These are phyloP conservation scores for Clarias gariepinus DNA, from an alignment of 2,113 vertebrate genomes.

Conservation along the genomic window DNA sequence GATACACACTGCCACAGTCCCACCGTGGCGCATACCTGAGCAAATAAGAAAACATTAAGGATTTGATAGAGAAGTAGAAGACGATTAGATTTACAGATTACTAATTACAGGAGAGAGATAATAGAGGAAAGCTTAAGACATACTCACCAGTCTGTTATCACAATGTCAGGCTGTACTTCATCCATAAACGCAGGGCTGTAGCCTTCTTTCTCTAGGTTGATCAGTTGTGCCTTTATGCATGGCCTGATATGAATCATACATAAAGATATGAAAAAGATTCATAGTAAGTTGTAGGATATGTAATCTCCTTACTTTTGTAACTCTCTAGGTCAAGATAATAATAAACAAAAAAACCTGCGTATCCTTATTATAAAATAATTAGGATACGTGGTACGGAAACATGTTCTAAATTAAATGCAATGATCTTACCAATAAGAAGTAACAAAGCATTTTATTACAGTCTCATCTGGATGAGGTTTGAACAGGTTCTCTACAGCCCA, in stretches of 20 bases:
- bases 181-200: conserved; percentile 70
- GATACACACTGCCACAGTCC: conserved; percentile 69
- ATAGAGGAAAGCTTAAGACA: not conserved
- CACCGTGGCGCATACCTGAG: conserved; percentile 58
- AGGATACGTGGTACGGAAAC: not conserved
- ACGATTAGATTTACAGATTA: not conserved
- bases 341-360: not conserved
- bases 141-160: conserved; percentile 74
- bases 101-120: not conserved
- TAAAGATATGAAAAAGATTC: not conserved
- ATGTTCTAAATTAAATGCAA: not conserved
- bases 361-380: not conserved
- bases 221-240: conserved; percentile 69
- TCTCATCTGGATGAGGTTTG: conserved; percentile 57
- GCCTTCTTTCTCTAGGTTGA: conserved; percentile 66
- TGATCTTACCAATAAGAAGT: conserved; percentile 69
- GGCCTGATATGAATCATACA: conserved; percentile 51
- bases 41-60: not conserved
- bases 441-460: conserved; percentile 65
- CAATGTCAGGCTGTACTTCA: conserved; percentile 66
- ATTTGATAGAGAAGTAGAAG: not conserved
- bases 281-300: not conserved
- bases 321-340: not conserved
- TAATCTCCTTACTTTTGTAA: not conserved
- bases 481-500: conserved; percentile 58